Evolutionary conservation across 2,888 invertebrate species (phyloP).

Genomic region (Drosophila merina): DNA sequence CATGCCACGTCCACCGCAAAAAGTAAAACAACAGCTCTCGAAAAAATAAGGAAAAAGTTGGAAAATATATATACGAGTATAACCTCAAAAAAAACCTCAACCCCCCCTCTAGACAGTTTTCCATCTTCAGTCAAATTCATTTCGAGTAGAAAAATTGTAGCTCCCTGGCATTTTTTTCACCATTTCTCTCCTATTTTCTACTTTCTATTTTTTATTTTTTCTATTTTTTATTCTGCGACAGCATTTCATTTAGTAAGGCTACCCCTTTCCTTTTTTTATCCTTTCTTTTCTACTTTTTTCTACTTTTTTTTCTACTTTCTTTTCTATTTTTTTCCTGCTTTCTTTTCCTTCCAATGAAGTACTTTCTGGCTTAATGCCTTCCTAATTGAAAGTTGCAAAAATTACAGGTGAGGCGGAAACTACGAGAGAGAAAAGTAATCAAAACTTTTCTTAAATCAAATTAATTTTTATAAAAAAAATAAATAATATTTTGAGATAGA

Average conservation of each 20-base stretch:
- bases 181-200: conserved; percentile 25
- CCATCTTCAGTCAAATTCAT: conserved; percentile 39
- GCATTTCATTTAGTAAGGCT: conserved; percentile 57
- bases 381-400: conserved; percentile 77
- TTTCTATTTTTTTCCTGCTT: not conserved
- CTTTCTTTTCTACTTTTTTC: conserved; percentile 3
- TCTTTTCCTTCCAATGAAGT: conserved; percentile 48
- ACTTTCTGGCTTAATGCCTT: conserved; percentile 78
- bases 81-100: conserved; percentile 21
- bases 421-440: conserved; percentile 10
- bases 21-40: conserved; percentile 25
- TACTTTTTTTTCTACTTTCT: conserved; percentile 11
- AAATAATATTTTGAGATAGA: too few species aligned
- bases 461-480: not conserved
- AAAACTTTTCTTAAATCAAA: not conserved
- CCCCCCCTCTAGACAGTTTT: not conserved
- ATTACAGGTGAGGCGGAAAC: conserved; percentile 43
- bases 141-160: conserved; percentile 27
- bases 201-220: not conserved
- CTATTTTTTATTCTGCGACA: conserved; percentile 19
- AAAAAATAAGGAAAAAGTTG: conserved; percentile 20
- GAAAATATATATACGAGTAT: not conserved
- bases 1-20: conserved; percentile 62
- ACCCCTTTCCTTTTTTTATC: conserved; percentile 22
- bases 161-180: conserved; percentile 39